phyloP scores from a whole-genome alignment of 2,797 vertebrate species.

The Okamejei kenojei region DNA sequence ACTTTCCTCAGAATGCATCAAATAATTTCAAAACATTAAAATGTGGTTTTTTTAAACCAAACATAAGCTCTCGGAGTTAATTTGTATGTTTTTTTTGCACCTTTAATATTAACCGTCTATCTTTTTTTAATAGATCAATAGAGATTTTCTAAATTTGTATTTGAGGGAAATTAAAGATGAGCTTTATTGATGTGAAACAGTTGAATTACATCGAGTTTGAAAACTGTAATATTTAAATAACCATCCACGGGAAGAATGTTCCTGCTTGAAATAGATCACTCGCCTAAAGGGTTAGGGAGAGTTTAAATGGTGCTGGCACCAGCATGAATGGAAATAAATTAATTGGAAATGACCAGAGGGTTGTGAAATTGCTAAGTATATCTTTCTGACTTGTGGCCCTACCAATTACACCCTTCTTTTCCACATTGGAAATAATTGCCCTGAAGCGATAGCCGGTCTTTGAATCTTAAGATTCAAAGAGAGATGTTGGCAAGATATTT shows the following conservation, averaged over 20 bases:
- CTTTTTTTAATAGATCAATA: background rate
- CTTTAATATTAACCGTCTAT: background rate
- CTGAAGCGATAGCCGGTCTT: background rate
- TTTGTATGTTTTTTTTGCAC: background rate
- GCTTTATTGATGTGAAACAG: background rate
- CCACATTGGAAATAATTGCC: background rate
- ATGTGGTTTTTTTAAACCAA: background rate
- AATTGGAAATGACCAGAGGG: background rate
- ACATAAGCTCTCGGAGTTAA: background rate
- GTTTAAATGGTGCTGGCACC: background rate
- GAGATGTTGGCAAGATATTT: background rate
- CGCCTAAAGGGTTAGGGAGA: background rate
- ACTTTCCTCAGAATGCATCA: background rate
- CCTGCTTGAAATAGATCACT: background rate
- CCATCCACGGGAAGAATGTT: background rate
- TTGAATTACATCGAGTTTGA: background rate
- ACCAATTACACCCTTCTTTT: background rate
- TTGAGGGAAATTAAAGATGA: background rate
- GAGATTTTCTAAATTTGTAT: background rate
- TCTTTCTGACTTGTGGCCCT: background rate
- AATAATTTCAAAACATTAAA: background rate
- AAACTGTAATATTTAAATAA: background rate
- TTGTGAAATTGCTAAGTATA: slow-evolving; percentile 15
- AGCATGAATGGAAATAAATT: background rate
- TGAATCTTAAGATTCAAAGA: background rate